phyloP scores from a whole-genome alignment of 53 echinoderm and acorn worm genomes.

The Holothuria scabra region DNA sequence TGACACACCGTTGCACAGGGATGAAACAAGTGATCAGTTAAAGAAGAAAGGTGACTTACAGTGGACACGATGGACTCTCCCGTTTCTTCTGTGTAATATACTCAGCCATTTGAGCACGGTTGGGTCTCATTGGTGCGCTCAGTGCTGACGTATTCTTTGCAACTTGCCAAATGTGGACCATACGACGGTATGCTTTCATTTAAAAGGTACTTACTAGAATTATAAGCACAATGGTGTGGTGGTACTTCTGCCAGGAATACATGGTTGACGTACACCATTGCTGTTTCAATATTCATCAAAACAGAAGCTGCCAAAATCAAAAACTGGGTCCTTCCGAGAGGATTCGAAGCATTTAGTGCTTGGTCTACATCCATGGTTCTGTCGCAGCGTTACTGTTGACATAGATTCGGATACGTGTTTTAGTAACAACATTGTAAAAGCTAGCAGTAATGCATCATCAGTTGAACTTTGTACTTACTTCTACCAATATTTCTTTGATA shows the following conservation, averaged over 20 bases:
- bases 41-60: no score
- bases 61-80: conserved; percentile 1
- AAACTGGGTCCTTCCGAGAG: conserved; percentile 19
- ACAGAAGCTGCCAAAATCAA: conserved; percentile 12
- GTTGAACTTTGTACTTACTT: no score
- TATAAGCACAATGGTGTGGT: not conserved
- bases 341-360: conserved; percentile 10
- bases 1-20: no score
- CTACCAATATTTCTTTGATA: no score
- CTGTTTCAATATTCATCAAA: conserved; percentile 5
- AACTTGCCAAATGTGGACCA: not conserved
- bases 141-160: not conserved
- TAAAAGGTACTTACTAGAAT: not conserved
- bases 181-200: not conserved
- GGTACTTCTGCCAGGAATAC: conserved; percentile 34
- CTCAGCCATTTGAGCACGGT: not conserved
- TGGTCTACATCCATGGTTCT: conserved; percentile 29
- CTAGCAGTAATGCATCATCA: no score
- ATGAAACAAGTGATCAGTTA: no score
- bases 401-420: no score
- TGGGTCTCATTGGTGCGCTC: not conserved
- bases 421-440: no score
- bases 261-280: not conserved
- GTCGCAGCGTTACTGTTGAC: no score
- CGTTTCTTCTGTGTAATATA: not conserved